Conservation (phyloP, 2,113 vertebrate species). For the Aegotheles bennettii region DNA sequence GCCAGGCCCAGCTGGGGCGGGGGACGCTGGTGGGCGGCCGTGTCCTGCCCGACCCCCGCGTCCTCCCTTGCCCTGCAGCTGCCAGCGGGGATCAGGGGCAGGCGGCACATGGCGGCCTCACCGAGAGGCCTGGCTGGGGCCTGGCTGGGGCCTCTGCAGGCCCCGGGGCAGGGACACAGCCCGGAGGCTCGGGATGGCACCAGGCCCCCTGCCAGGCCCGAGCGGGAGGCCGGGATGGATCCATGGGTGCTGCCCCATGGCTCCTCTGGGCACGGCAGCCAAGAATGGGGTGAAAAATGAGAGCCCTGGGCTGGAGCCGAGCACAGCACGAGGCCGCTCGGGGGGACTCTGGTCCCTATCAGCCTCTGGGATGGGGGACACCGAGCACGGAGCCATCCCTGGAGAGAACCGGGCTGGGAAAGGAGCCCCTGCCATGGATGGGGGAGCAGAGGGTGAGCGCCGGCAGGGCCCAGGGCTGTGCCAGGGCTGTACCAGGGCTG, state of each 20-base stretch:
- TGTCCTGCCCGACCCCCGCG: neutral
- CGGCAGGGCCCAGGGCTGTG: neutral
- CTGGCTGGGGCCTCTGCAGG: neutral
- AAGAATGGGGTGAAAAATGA: fast-evolving
- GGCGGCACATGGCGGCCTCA: neutral
- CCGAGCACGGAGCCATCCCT: no score
- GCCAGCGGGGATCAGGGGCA: neutral
- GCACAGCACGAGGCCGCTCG: no score
- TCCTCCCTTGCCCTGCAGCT: neutral
- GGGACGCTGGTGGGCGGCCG: neutral
- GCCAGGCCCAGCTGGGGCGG: neutral
- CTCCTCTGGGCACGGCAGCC: neutral
- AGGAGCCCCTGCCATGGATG: no score
- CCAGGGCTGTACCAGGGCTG: neutral
- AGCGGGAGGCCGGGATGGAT: neutral
- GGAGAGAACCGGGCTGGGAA: no score
- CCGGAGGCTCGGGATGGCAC: no score
- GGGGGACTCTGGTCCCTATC: no score
- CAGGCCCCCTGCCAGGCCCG: neutral
- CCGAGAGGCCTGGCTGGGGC: neutral
- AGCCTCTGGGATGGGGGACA: no score
- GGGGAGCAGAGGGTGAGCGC: neutral
- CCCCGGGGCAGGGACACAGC: neutral
- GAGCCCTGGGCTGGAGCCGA: no score
- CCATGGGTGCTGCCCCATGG: neutral